A percentile compares a stretch with the other conserved stretches of the same genome.
Conservation (phyloP, 2,888 invertebrate genomes). For the Sarcophaga variegata region DNA sequence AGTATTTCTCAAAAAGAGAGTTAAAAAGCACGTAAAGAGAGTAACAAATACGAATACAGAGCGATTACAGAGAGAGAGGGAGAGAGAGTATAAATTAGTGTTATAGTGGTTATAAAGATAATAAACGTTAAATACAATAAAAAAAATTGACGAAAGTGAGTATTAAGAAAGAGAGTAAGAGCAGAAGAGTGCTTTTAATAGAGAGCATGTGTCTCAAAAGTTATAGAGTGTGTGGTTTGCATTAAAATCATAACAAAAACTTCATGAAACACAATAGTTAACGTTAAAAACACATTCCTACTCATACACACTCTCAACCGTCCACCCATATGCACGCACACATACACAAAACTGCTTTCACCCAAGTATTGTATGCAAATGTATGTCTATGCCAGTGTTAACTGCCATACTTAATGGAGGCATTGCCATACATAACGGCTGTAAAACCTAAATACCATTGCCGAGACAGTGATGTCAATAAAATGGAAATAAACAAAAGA, state of each 20-base stretch:
- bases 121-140: background rate
- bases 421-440: slow-evolving; percentile 15
- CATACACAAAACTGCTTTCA: background rate
- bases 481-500: background rate
- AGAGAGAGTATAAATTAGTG: slow-evolving; percentile 6
- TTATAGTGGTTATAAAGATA: background rate
- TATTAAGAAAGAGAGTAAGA: background rate
- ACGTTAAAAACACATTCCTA: slow-evolving; percentile 39
- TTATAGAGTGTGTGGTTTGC: too few relatives aligned
- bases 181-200: background rate
- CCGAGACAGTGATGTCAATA: background rate
- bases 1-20: background rate
- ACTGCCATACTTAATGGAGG: slow-evolving; percentile 13
- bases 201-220: background rate
- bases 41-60: background rate
- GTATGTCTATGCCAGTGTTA: background rate
- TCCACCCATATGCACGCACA: too few relatives aligned
- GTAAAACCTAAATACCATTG: slow-evolving; percentile 8
- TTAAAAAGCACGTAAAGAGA: background rate
- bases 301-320: background rate
- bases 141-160: background rate
- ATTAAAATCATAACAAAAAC: slow-evolving; percentile 48
- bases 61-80: background rate
- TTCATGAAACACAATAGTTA: slow-evolving; percentile 20
- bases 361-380: too few relatives aligned